Conservation (phyloP, 2,888 invertebrate genomes). For the Hermaeophaga mercurialis region DNA sequence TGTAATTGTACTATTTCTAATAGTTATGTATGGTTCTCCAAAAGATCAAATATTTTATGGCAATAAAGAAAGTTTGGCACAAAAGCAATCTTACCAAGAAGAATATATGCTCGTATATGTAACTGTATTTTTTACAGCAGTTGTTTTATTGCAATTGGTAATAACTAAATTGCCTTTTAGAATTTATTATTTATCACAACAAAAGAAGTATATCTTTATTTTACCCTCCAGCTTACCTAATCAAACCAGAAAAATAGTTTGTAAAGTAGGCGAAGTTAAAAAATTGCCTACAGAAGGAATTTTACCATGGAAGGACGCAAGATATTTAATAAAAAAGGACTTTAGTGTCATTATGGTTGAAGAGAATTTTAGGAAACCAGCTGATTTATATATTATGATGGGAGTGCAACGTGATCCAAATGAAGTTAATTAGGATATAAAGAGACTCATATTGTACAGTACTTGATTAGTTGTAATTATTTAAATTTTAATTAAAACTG, state of each 20-base stretch:
- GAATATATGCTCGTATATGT: too few species aligned
- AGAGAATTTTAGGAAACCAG: constrained; percentile 50
- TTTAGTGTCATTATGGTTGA: constrained; percentile 48
- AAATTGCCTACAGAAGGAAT: constrained; percentile 29
- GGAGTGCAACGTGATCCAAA: constrained; percentile 47
- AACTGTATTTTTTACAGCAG: constrained; percentile 41
- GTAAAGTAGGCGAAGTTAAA: constrained; percentile 44
- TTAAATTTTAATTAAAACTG: too few species aligned
- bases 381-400: constrained; percentile 54
- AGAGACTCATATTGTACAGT: neutral
- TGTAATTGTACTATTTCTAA: constrained; percentile 32
- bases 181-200: constrained; percentile 49
- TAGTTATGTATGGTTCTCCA: constrained; percentile 28
- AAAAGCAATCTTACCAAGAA: too few species aligned
- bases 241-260: constrained; percentile 36
- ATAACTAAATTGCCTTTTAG: constrained; percentile 49
- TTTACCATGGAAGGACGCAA: constrained; percentile 47
- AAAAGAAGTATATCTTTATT: constrained; percentile 49
- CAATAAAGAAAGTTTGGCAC: constrained; percentile 13
- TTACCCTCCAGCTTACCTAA: constrained; percentile 45
- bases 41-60: constrained; percentile 7
- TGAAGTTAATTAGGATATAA: constrained; percentile 19
- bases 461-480: neutral
- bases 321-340: constrained; percentile 43
- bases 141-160: constrained; percentile 42